phyloP scores from a whole-genome alignment of 2,113 vertebrate species.

The Ahaetulla prasina region DNA sequence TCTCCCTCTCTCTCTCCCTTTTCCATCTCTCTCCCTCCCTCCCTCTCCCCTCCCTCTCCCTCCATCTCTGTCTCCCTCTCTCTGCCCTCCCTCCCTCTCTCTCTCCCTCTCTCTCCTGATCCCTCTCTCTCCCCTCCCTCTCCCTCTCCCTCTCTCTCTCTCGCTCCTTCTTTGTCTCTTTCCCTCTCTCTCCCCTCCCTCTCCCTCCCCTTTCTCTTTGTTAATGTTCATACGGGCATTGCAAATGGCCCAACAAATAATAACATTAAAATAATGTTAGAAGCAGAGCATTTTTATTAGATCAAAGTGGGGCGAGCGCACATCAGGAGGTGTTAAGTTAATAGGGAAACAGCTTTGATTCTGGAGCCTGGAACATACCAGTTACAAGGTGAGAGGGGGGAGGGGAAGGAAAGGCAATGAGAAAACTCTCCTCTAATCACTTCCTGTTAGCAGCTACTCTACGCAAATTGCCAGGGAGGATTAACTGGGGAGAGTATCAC shows the following conservation, averaged over 20 bases:
- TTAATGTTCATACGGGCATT: conserved; percentile 20
- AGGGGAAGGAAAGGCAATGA: conserved; percentile 48
- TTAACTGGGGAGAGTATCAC: conserved; percentile 73
- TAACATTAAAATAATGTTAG: conserved; percentile 29
- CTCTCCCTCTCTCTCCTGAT: fast-evolving
- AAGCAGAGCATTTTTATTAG: conserved; percentile 54
- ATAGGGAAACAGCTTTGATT: conserved; percentile 67
- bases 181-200: not conserved
- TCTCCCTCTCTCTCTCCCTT: too few relatives aligned
- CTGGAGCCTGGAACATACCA: conserved; percentile 54
- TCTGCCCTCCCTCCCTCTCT: too few relatives aligned
- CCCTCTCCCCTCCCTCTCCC: too few relatives aligned
- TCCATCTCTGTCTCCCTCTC: too few relatives aligned
- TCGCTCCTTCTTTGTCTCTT: too few relatives aligned
- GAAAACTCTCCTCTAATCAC: conserved; percentile 70
- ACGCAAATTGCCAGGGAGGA: conserved; percentile 76
- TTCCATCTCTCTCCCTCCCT: too few relatives aligned
- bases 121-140: too few relatives aligned
- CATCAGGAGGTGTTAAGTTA: conserved; percentile 65
- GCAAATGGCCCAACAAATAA: conserved; percentile 34
- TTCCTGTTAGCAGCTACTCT: conserved; percentile 71
- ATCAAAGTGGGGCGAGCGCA: conserved; percentile 58
- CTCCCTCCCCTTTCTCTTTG: not conserved
- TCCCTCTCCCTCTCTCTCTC: too few relatives aligned
- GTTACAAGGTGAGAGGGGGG: conserved; percentile 38